These are phyloP conservation scores for Paratrypauchen microcephalus DNA, from an alignment of 2,797 vertebrate genomes.

Conservation along the genomic window DNA sequence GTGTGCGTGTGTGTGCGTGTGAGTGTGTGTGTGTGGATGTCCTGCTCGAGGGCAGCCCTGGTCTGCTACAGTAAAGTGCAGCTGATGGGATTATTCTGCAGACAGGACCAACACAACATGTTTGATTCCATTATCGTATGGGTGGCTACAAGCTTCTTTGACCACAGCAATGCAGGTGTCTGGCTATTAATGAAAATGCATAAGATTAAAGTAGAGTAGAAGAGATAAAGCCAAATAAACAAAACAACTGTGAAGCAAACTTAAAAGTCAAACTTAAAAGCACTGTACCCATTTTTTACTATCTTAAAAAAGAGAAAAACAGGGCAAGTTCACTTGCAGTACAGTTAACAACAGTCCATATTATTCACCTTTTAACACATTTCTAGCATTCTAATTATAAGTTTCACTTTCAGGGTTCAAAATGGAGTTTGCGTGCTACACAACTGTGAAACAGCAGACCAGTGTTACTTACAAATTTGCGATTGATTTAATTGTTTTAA, in stretches of 20 bases:
- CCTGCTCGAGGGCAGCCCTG: slow-evolving; percentile 37
- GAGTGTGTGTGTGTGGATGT: slow-evolving; percentile 34
- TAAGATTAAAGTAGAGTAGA: not conserved
- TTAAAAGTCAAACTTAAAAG: too few species aligned
- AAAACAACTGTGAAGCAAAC: too few species aligned
- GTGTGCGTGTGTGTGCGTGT: slow-evolving; percentile 9
- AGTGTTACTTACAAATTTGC: too few species aligned
- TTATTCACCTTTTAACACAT: too few species aligned
- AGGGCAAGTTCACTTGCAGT: not conserved
- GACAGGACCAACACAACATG: slow-evolving; percentile 31
- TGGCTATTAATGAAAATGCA: not conserved
- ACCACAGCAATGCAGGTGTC: slow-evolving; percentile 26
- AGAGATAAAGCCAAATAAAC: not conserved
- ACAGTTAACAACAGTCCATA: too few species aligned
- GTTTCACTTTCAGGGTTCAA: too few species aligned
- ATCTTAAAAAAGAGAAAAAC: too few species aligned
- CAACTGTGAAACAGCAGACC: too few species aligned
- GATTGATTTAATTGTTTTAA: too few species aligned
- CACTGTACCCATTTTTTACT: too few species aligned
- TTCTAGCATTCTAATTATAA: too few species aligned
- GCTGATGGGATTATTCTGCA: slow-evolving; percentile 63
- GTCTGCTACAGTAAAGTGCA: slow-evolving; percentile 55
- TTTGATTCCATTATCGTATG: slow-evolving; percentile 56
- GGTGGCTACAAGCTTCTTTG: slow-evolving; percentile 43
- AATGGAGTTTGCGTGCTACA: too few species aligned